phyloP scores from a whole-genome alignment of 2,113 vertebrate species.

The Myanophis thanlyinensis region DNA sequence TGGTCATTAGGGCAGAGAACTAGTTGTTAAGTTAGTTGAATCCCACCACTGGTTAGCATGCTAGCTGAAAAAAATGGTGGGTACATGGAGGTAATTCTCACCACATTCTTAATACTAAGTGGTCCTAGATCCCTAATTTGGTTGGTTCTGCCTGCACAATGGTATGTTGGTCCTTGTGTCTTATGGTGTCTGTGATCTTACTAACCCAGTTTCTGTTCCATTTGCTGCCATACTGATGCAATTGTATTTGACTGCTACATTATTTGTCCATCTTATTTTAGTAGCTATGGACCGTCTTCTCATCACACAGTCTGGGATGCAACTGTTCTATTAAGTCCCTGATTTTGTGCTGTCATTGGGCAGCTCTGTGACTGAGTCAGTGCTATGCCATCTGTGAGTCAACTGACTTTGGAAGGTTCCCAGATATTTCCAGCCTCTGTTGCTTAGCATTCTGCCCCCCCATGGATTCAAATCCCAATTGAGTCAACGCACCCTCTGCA shows the following conservation, averaged over 20 bases:
- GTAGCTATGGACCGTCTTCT: not conserved
- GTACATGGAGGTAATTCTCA: not conserved
- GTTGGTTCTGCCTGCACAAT: not conserved
- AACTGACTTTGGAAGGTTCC: not conserved
- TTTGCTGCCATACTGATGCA: not conserved
- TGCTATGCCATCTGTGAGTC: not conserved
- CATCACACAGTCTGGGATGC: not conserved
- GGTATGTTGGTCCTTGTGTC: not conserved
- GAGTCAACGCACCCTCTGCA: not conserved
- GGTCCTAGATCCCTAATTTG: not conserved
- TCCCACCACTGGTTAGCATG: no score
- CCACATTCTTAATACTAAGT: not conserved
- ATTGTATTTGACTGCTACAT: not conserved
- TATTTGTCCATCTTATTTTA: not conserved
- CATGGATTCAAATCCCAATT: not conserved
- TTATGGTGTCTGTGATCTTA: not conserved
- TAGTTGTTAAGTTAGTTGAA: no score
- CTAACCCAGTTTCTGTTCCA: not conserved
- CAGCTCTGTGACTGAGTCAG: not conserved
- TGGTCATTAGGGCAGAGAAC: no score
- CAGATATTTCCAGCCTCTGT: not conserved
- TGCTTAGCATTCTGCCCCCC: not conserved
- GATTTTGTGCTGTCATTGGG: not conserved
- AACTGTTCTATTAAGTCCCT: not conserved
- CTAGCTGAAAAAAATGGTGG: not conserved